Conservation (phyloP, 2,888 invertebrate species). For the Hedya salicella region DNA sequence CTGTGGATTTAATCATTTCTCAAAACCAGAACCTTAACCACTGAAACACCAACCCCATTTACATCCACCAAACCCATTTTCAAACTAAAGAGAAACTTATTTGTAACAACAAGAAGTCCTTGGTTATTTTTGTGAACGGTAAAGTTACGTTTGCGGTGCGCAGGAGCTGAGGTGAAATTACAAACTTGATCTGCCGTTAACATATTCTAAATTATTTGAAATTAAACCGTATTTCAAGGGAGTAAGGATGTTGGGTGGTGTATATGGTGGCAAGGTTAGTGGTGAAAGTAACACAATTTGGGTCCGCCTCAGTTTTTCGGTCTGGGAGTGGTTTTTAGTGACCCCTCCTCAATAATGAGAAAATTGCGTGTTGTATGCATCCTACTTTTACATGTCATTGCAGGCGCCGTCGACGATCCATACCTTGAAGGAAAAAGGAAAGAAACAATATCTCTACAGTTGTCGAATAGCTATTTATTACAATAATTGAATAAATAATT, state of each 20-base stretch:
- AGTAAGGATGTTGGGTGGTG: background rate
- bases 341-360: slow-evolving; percentile 40
- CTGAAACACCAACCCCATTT: background rate
- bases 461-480: too few species aligned
- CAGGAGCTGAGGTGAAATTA: slow-evolving; percentile 9
- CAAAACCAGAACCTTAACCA: slow-evolving; percentile 32
- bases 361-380: slow-evolving; percentile 29
- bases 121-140: background rate
- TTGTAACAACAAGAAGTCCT: background rate
- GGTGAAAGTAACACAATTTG: slow-evolving; percentile 33
- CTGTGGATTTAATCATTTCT: slow-evolving; percentile 39
- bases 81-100: background rate
- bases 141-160: background rate
- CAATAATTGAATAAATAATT: too few species aligned
- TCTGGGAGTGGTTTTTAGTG: slow-evolving; percentile 34
- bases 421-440: background rate
- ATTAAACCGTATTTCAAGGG: background rate
- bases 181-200: background rate
- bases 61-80: background rate
- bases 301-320: slow-evolving; percentile 38
- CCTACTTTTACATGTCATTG: slow-evolving; percentile 19
- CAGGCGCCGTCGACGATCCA: background rate
- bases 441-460: too few species aligned
- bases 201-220: background rate
- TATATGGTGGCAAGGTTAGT: background rate